Conservation (phyloP, 2,888 invertebrate species). For the Leptogaster cylindrica region DNA sequence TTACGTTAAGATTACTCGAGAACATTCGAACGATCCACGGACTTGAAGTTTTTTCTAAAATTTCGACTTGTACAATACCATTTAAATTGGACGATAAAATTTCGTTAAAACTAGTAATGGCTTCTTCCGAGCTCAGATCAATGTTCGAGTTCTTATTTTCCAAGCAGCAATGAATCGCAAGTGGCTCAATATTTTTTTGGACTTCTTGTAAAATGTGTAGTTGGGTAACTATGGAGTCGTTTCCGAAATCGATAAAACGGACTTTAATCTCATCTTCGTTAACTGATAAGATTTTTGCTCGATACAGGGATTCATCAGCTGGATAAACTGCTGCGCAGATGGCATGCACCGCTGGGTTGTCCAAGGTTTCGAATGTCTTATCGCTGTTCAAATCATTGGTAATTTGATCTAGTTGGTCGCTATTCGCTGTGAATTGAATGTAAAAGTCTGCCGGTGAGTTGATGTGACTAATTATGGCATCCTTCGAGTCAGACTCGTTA, state of each 20-base stretch:
- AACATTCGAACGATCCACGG: constrained; percentile 52
- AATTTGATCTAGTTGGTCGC: constrained; percentile 64
- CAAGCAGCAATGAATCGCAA: constrained; percentile 69
- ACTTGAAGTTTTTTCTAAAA: constrained; percentile 49
- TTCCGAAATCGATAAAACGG: constrained; percentile 75
- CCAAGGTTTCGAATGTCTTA: constrained; percentile 24
- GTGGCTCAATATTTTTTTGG: constrained; percentile 64
- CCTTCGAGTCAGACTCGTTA: constrained; percentile 42
- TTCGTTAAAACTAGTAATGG: constrained; percentile 53
- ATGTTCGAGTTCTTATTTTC: constrained; percentile 64
- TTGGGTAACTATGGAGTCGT: constrained; percentile 66
- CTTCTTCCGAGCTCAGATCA: constrained; percentile 56
- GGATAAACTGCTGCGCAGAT: constrained; percentile 78
- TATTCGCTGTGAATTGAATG: constrained; percentile 72
- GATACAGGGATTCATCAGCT: constrained; percentile 85
- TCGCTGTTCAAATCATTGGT: constrained; percentile 57
- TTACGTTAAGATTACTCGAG: constrained; percentile 2
- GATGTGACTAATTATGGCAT: constrained; percentile 73
- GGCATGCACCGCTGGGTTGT: constrained; percentile 58
- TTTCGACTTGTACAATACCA: constrained; percentile 54
- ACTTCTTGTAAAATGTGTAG: constrained; percentile 68
- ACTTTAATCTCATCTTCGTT: constrained; percentile 75
- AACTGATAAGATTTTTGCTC: constrained; percentile 82
- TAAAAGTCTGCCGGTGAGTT: constrained; percentile 78
- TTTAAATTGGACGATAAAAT: constrained; percentile 50